Conservation (phyloP, 2,113 vertebrate genomes). For the Eubucco bourcierii region DNA sequence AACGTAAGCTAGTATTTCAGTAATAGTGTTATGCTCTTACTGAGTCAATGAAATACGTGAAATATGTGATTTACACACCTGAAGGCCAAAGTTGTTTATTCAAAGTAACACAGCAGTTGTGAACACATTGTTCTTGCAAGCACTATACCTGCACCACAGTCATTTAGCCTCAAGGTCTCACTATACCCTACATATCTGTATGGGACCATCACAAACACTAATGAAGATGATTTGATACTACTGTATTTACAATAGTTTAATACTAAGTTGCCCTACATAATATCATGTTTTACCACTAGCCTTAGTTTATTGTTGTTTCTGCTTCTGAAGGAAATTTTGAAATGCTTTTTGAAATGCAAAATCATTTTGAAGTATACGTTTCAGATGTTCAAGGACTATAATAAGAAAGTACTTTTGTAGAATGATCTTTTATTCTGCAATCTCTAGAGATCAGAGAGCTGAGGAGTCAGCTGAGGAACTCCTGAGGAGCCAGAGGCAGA, state of each 20-base stretch:
- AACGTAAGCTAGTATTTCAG: background rate
- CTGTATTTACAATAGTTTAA: background rate
- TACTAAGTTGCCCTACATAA: background rate
- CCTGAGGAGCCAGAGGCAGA: background rate
- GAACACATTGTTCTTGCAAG: background rate
- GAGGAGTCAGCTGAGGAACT: background rate
- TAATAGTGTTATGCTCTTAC: background rate
- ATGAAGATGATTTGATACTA: rapidly evolving
- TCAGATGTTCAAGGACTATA: background rate
- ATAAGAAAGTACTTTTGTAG: background rate
- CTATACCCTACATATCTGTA: background rate
- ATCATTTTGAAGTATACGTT: background rate
- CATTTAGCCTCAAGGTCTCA: background rate
- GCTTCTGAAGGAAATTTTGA: background rate
- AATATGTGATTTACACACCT: background rate
- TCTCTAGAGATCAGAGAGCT: background rate
- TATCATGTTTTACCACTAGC: background rate
- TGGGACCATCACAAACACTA: background rate
- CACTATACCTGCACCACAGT: background rate
- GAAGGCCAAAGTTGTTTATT: background rate
- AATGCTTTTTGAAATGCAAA: background rate
- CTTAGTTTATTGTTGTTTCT: background rate
- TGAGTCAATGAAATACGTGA: background rate
- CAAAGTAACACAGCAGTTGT: background rate
- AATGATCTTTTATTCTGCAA: background rate